phyloP scores from a whole-genome alignment of 2,113 vertebrate species.

The Corvus moneduloides region DNA sequence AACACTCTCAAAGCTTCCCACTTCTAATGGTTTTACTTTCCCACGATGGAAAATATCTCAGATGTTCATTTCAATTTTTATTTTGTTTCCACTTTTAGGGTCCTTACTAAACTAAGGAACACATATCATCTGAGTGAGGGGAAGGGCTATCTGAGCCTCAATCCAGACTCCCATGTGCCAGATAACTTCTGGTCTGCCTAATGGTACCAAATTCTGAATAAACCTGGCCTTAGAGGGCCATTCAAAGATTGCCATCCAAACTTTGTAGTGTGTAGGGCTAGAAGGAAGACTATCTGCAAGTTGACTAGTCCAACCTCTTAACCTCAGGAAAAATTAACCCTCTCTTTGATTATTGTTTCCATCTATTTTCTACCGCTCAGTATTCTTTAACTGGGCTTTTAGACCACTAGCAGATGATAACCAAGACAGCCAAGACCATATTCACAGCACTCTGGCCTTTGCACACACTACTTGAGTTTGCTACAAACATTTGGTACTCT shows the following conservation, averaged over 20 bases:
- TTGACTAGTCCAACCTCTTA: not conserved
- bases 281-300: not conserved
- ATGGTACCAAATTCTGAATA: not conserved
- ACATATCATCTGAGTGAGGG: not conserved
- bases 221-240: not conserved
- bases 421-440: not conserved
- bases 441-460: not conserved
- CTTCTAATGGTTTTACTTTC: slow-evolving; percentile 24
- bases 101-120: not conserved
- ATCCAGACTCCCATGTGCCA: not conserved
- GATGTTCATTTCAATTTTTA: slow-evolving; percentile 40
- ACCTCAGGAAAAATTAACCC: not conserved
- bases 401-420: not conserved
- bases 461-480: not conserved
- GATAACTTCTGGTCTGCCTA: not conserved
- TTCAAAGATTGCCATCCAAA: not conserved
- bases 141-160: not conserved
- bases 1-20: not conserved
- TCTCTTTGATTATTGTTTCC: not conserved
- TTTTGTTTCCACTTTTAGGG: slow-evolving; percentile 26
- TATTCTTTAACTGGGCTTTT: not conserved
- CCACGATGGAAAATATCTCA: slow-evolving; percentile 20
- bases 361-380: not conserved
- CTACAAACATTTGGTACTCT: not conserved
- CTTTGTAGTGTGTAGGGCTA: not conserved